Base-by-base conservation (phyloP, 2,888 invertebrate genomes). In the Campaea margaritaria region DNA sequence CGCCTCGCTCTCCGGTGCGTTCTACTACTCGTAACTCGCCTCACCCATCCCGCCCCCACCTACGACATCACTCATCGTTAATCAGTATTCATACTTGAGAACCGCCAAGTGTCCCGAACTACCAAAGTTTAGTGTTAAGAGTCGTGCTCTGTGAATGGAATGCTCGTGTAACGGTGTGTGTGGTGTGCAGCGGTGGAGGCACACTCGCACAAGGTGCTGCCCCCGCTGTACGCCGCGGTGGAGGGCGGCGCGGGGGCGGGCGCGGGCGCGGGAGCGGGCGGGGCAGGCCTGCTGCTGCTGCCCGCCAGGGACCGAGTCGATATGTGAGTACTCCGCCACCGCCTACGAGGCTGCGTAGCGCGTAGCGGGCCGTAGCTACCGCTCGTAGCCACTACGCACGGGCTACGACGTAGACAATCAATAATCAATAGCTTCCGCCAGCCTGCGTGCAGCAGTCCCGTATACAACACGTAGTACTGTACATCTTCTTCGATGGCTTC, bases 211-310 rank as follows among this genome's bases (percentile, higher is more conserved):
- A 83, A 82, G 86, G 89, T 82, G 85, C 88, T 90, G 84, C 89
- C 89, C 78, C 86, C 90, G 84, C 88, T 89, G 84, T 89, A 83
- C 87, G 89, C 89, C 77, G 87, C 87, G 72, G 85, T 88, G 80
- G 89, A 88, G 84, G 78, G 78, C 67, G 75, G 72, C 47, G 73
- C 69, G 52, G 70, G 67, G 54, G 53, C 65, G 62, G 41, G 68
- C 48, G 61, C 73, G 52, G 72, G 67, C 50, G 64, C 67, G 52
- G 72, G 67, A 48, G 64, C 67, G 62, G 62, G 66, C 50, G 47
- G 14, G 68, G 67, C 36, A 58, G 60, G 58, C 31, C 31, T 76
- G 72, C 79, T 81, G 75, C 82, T 83, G 82, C 83, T 83, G 80
- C 82, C 85, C 64, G 64, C 74, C 65, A 69, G 85, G 60, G 81